A percentile compares a stretch with the other conserved stretches of the same genome.
phyloP scores from a whole-genome alignment of 30 jellyfish, hydroid and myxozoan species.

The Rhopilema esculentum region DNA sequence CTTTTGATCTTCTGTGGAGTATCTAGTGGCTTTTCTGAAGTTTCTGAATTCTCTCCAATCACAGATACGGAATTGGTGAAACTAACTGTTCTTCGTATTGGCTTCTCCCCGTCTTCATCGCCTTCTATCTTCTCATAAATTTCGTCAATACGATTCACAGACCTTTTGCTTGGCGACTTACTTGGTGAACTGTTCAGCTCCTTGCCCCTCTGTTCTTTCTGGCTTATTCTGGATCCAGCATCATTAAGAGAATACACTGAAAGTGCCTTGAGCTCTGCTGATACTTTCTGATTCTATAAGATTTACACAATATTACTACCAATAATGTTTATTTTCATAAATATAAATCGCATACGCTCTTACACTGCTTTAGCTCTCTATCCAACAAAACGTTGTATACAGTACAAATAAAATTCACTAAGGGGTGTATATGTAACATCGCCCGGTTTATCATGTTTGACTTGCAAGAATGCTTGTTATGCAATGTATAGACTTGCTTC shows the following conservation, averaged over 20 bases:
- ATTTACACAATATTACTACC: too few relatives aligned
- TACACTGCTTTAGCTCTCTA: too few relatives aligned
- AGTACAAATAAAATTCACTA: too few relatives aligned
- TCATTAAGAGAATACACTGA: constrained; percentile 85
- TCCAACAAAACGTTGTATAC: too few relatives aligned
- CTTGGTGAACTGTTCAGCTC: constrained; percentile 5
- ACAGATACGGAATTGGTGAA: constrained; percentile 68
- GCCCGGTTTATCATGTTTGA: too few relatives aligned
- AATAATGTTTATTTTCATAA: too few relatives aligned
- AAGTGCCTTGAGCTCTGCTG: constrained; percentile 72
- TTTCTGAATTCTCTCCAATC: constrained; percentile 52
- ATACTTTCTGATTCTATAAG: constrained; percentile 61
- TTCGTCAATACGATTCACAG: constrained; percentile 45
- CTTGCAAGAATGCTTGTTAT: too few relatives aligned
- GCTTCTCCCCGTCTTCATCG: constrained; percentile 29
- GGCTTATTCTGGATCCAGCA: constrained; percentile 3
- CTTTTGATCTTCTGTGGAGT: constrained; percentile 39
- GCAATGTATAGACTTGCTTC: too few relatives aligned
- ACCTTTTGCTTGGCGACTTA: background rate
- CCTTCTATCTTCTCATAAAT: background rate
- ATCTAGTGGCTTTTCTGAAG: constrained; percentile 6
- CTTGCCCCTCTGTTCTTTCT: background rate
- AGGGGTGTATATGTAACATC: too few relatives aligned
- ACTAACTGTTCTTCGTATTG: constrained; percentile 71
- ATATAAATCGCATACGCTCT: too few relatives aligned